A percentile compares a stretch with the other conserved stretches of the same genome.
Conservation (phyloP, 2,888 invertebrate species). For the Brachyptera putata region DNA sequence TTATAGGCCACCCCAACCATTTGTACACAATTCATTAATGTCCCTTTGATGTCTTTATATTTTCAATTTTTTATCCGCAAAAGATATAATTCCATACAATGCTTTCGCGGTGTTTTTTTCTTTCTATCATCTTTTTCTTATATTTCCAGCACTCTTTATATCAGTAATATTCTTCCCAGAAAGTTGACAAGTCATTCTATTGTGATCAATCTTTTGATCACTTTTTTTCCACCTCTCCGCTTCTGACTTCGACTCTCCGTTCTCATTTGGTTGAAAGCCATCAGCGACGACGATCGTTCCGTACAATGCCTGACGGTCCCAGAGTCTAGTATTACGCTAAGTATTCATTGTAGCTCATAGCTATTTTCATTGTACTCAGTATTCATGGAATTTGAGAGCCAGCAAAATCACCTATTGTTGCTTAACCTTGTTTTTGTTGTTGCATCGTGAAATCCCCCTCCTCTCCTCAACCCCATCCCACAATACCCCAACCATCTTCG, state of each 20-base stretch:
- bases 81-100: constrained; percentile 9
- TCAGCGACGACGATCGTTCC: background rate
- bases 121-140: no score
- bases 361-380: constrained; percentile 22
- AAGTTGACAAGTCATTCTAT: constrained; percentile 28
- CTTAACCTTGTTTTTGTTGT: constrained; percentile 23
- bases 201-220: constrained; percentile 25
- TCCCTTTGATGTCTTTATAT: constrained; percentile 12
- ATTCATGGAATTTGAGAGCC: constrained; percentile 29
- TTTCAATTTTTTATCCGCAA: constrained; percentile 6
- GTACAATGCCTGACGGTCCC: background rate
- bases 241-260: background rate
- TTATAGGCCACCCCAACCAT: background rate
- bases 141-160: no score
- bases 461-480: background rate
- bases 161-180: constrained; percentile 23
- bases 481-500: background rate
- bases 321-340: background rate
- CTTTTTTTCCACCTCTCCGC: constrained; percentile 9
- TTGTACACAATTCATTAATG: background rate
- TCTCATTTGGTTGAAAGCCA: constrained; percentile 6
- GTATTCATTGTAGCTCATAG: constrained; percentile 13
- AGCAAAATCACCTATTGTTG: constrained; percentile 26
- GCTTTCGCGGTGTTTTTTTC: no score
- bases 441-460: constrained; percentile 2